Evolutionary conservation across 1,140 invertebrate genomes (phyloP), one percentile per base, ranked within the genome.

Genomic region (Akabosia matsudoensis): DNA sequence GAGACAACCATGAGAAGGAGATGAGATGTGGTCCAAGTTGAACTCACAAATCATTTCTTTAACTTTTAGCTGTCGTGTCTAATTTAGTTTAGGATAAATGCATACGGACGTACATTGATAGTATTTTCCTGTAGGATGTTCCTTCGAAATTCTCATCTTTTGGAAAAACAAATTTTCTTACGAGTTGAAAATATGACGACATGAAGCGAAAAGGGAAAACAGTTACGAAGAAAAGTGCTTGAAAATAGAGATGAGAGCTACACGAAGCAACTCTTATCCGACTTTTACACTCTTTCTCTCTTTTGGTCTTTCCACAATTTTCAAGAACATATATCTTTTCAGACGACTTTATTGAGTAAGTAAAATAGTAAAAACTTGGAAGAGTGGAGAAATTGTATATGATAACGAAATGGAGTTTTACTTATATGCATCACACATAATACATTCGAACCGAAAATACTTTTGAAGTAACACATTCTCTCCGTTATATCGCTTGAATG

Each of bases 161-260:
- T 18, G 7, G 37, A 45, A 18, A 45, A 45, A 45, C 37, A 45
- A 45, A 45, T 10, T 45, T 45, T 45, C 37, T 45, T 45, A 18
- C 7, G 37, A 75, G 64, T n/a, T 70, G 74, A 61, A 64, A 75
- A 70, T n/a, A 70, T 30, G 34, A 31, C 51, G 74, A 75, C 70
- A 75, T 67, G 61, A n/a, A 28, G 28, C 26, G n/a, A n/a, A n/a
- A 67, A 31, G 7, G 22, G 13, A 61, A 61, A 24, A 61, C 13
- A 7, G 31, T 10, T 30, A 67, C 28, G 30, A 67, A 67, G 30
- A 67, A 67, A 72, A 72, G 37, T 34, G 37, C 37, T 34, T 45
- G 70, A 72, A 72, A 72, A 45, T 72, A 18, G 70, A 72, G 70
- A 72, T 72, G 70, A 72, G 70, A 72, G 70, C 33, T 72, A 34